Evolutionary conservation across 2,113 vertebrate genomes (phyloP).

Genomic region (Sinocyclocheilus grahami): DNA sequence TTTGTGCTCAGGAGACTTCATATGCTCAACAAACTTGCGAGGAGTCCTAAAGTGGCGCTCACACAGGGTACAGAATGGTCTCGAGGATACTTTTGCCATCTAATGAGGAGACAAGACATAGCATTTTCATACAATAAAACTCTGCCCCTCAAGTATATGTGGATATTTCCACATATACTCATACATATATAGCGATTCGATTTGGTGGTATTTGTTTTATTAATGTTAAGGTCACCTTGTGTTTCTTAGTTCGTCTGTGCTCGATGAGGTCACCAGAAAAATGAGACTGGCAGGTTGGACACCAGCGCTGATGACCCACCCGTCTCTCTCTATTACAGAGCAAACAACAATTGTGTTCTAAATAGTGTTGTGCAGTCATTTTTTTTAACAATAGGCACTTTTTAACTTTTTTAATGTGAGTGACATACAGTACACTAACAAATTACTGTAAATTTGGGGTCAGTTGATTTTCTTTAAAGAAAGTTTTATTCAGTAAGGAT

Average conservation of each 20-base stretch:
- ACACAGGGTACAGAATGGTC: constrained; percentile 92
- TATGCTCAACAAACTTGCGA: constrained; percentile 95
- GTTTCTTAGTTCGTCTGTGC: constrained; percentile 85
- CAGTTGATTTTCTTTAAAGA: background rate
- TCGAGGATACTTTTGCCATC: constrained; percentile 86
- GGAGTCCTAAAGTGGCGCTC: constrained; percentile 91
- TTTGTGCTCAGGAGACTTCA: constrained; percentile 94
- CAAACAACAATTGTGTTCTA: background rate
- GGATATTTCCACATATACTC: background rate
- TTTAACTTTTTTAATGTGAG: background rate
- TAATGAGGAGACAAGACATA: constrained; percentile 58
- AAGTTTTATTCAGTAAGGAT: background rate
- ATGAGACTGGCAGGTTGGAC: constrained; percentile 87
- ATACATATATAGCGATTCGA: background rate
- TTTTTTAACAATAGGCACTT: background rate
- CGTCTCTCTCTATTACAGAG: constrained; percentile 71
- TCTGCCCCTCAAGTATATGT: background rate
- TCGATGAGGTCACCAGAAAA: constrained; percentile 87
- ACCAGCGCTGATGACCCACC: constrained; percentile 79
- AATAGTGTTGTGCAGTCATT: background rate
- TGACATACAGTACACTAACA: background rate
- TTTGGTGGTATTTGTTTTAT: background rate
- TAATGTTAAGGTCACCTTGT: constrained; percentile 81
- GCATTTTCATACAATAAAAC: background rate
- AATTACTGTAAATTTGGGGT: background rate